phyloP scores from a whole-genome alignment of 1,140 invertebrate genomes.

The Eumaeus atala region DNA sequence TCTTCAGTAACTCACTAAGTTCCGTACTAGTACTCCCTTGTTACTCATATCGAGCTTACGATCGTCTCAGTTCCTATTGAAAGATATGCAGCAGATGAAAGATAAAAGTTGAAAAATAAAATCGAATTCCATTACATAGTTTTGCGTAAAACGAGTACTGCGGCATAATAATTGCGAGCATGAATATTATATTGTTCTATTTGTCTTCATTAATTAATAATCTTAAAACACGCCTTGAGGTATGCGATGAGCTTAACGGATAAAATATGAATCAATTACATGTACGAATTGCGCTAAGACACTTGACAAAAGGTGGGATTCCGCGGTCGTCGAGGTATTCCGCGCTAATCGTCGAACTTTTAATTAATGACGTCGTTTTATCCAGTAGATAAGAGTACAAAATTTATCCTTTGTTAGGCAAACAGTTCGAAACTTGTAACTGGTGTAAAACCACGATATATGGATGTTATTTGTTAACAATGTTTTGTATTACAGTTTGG shows the following conservation, averaged over 20 bases:
- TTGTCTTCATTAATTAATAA: no score
- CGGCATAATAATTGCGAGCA: no score
- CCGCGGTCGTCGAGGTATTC: slow-evolving; percentile 34
- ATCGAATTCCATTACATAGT: no score
- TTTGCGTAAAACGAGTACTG: no score
- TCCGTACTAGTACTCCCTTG: no score
- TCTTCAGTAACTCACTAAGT: no score
- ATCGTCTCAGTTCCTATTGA: no score
- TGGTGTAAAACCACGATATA: slow-evolving; percentile 10
- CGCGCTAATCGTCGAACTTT: slow-evolving; percentile 46
- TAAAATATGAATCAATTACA: slow-evolving; percentile 13
- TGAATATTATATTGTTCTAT: no score
- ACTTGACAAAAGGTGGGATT: slow-evolving; percentile 35
- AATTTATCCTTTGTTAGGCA: slow-evolving; percentile 13
- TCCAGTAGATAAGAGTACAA: slow-evolving; percentile 32
- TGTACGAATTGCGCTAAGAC: slow-evolving; percentile 17
- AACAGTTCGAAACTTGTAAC: slow-evolving; percentile 1
- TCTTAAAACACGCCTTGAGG: no score
- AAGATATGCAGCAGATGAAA: no score
- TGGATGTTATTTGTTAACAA: slow-evolving; percentile 9
- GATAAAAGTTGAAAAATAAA: no score
- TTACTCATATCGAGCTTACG: no score
- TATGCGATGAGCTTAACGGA: not conserved
- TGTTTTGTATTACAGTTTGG: not conserved
- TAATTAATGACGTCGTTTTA: slow-evolving; percentile 39